These are phyloP conservation scores for Pitta sordida DNA, from an alignment of 2,113 vertebrate genomes.

Conservation along the genomic window DNA sequence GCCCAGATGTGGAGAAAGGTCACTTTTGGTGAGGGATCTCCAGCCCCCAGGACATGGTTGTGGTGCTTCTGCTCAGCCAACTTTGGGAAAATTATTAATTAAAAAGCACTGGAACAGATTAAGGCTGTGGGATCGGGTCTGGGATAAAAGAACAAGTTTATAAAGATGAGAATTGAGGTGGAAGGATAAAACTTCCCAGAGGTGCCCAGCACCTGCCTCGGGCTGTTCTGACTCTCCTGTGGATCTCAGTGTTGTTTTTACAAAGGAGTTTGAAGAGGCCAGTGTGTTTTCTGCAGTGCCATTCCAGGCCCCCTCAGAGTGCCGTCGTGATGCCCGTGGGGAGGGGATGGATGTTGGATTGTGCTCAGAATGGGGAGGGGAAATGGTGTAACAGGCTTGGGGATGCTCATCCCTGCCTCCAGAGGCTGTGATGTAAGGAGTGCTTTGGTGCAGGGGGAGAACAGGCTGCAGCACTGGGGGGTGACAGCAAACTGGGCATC, in stretches of 20 bases:
- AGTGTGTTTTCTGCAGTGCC: not conserved
- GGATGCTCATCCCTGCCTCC: not conserved
- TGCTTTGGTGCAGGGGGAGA: not conserved
- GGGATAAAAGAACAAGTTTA: not conserved
- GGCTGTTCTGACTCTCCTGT: not conserved
- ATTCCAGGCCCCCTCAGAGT: not conserved
- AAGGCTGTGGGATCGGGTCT: not conserved
- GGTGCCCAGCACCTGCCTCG: not conserved
- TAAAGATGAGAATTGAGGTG: not conserved
- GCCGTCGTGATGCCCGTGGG: rapidly evolving
- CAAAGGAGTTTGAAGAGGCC: not conserved
- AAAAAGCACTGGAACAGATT: not conserved
- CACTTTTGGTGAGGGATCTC: not conserved
- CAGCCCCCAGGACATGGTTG: rapidly evolving
- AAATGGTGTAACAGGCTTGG: not conserved
- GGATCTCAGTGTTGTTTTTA: not conserved
- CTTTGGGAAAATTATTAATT: not conserved
- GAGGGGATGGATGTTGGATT: not conserved
- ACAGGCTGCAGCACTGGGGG: rapidly evolving
- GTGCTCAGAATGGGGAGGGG: not conserved
- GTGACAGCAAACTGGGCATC: not conserved
- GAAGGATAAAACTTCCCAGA: not conserved
- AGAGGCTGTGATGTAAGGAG: not conserved
- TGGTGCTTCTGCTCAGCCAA: not conserved
- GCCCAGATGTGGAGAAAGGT: not conserved